phyloP scores from a whole-genome alignment of 2,113 vertebrate genomes.

The Ptychochromis oligacanthus region DNA sequence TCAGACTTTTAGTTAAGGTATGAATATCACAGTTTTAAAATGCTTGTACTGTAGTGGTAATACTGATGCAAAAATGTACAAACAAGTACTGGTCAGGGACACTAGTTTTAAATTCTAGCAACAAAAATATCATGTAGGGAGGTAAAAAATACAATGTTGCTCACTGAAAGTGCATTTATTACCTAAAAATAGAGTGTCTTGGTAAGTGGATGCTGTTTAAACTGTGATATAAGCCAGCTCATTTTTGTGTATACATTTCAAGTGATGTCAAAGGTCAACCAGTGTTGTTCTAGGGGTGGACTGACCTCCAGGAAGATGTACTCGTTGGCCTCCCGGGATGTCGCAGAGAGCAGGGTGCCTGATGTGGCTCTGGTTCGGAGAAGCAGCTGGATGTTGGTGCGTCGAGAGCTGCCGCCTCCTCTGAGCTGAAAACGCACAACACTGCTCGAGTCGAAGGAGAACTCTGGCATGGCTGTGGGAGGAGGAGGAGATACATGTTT shows the following conservation, averaged over 20 bases:
- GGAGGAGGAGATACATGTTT: neutral
- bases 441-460: constrained; percentile 85
- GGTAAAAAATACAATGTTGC: neutral
- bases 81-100: neutral
- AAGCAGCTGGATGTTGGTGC: constrained; percentile 81
- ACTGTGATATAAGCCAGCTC: neutral
- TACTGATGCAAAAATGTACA: accelerated
- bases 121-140: neutral
- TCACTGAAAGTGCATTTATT: neutral
- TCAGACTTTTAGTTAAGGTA: neutral
- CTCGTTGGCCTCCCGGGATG: constrained; percentile 73
- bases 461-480: constrained; percentile 84
- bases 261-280: neutral
- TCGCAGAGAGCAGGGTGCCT: constrained; percentile 82
- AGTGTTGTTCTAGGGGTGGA: neutral
- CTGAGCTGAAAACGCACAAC: constrained; percentile 81
- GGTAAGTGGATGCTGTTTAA: neutral
- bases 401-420: constrained; percentile 71
- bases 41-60: neutral
- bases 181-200: neutral
- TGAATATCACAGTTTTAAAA: neutral
- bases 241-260: neutral
- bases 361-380: constrained; percentile 82
- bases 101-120: neutral
- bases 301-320: constrained; percentile 83